Base-by-base conservation (phyloP, 2,888 invertebrate species). In the Acronicta aceris region DNA sequence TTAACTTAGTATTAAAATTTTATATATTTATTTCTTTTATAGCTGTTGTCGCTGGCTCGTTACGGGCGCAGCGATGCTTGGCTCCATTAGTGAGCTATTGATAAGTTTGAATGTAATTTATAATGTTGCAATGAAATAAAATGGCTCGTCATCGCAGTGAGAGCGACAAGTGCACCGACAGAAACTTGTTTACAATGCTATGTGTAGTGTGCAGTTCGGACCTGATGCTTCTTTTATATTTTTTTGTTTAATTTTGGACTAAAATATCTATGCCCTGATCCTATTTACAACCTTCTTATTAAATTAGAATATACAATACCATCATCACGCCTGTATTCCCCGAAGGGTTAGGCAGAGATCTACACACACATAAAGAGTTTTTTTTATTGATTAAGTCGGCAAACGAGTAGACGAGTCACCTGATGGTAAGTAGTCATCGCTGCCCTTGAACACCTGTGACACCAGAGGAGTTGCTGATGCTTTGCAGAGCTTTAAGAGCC, bases 121-220 rank as follows among this genome's bases (percentile, higher is more conserved):
- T 21, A 70, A 53, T 53, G 46, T 27, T 27, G 27, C 53, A 58
- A 57, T 46, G 48, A 73, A 62, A 57, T 54, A 57, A 41, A 38
- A n/a, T 13, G 25, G 33, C 45, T 46, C 30, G 51, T 65, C 56
- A 57, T 30, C 59, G 43, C 52, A 43, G 30, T 51, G 49, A 58
- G 59, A 55, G 47, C 21, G 41, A 40, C 55, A 25, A 65, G 43
- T 54, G 65, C 38, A 16, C 16, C 38, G 41, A 41, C 10, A 41
- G 30, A 36, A 55, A 62, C 65, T 58, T 65, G 65, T 62, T 70
- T 46, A 57, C 62, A 46, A 47, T 41, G 27, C 15, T 46, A 10
- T 15, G 13, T 33, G 15, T 33, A 13, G 25, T 15, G 13, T 33
- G 15, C 43, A 13, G 25, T 0, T 13, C 15, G 42, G 3, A 42